These are phyloP conservation scores for Pituophis catenifer DNA, from an alignment of 2,113 vertebrate genomes.

Conservation along the genomic window DNA sequence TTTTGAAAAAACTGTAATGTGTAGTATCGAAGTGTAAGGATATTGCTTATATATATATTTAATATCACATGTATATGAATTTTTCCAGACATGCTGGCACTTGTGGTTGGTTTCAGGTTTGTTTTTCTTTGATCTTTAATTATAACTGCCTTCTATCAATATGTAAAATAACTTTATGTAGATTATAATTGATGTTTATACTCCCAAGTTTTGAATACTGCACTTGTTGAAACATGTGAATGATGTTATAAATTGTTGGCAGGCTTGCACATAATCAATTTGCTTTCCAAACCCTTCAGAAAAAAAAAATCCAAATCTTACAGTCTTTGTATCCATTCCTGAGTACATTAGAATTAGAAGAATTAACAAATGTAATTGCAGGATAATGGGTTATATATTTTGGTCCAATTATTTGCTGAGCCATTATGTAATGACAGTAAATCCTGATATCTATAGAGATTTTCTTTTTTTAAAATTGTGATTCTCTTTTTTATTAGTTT, in stretches of 20 bases:
- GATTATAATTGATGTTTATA: background rate
- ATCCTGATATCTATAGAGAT: background rate
- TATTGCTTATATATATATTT: background rate
- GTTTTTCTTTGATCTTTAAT: background rate
- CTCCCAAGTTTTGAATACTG: slow-evolving; percentile 3
- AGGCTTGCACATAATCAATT: background rate
- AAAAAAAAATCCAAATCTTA: background rate
- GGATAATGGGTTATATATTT: background rate
- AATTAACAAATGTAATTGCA: background rate
- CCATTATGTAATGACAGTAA: background rate
- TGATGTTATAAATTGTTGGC: background rate
- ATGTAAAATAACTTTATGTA: background rate
- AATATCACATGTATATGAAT: background rate
- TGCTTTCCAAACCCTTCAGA: background rate
- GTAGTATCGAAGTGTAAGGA: background rate
- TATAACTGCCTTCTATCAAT: slow-evolving; percentile 1
- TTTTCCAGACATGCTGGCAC: background rate
- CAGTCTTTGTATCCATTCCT: background rate
- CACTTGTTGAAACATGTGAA: background rate
- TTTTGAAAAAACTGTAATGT: background rate
- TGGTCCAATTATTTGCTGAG: background rate
- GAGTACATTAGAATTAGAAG: background rate
- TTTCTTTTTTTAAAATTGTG: background rate
- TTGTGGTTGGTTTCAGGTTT: background rate
- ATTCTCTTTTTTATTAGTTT: too few species aligned